These are phyloP conservation scores for Orcinus orca DNA, from an alignment of 2,113 vertebrate genomes.

Conservation along the genomic window DNA sequence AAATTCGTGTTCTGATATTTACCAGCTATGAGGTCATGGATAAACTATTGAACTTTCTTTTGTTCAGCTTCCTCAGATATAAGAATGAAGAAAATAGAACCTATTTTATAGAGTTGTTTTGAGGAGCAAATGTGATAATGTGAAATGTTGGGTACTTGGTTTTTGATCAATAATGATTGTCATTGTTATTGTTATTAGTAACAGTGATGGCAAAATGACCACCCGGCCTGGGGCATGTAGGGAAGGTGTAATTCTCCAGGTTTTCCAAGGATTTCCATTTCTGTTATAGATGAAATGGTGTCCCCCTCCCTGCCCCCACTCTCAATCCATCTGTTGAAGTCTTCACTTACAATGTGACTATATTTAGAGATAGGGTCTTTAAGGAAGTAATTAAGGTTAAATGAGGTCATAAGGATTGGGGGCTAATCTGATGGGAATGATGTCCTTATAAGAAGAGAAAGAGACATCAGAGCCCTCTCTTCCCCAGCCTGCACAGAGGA, in stretches of 20 bases:
- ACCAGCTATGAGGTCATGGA: neutral
- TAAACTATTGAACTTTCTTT: neutral
- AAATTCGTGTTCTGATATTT: neutral
- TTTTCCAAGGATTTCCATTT: neutral
- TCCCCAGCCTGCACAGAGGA: fast-evolving
- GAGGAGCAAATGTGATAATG: neutral
- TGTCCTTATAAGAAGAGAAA: neutral
- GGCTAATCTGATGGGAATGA: neutral
- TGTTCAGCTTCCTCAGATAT: neutral
- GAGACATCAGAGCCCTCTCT: neutral
- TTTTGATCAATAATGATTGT: neutral
- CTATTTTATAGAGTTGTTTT: neutral
- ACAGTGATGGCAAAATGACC: neutral
- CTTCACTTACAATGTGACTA: neutral
- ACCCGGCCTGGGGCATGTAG: neutral
- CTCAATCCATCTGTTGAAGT: neutral
- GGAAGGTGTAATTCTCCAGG: neutral
- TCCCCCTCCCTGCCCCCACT: neutral
- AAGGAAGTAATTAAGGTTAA: neutral
- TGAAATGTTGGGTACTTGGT: neutral
- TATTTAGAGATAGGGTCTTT: neutral
- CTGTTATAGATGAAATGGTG: neutral
- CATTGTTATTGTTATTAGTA: neutral
- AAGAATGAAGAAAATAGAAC: neutral
- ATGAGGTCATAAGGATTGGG: neutral